Evolutionary conservation across 2,113 vertebrate genomes (phyloP).

Genomic region (Gymnobelideus leadbeateri): DNA sequence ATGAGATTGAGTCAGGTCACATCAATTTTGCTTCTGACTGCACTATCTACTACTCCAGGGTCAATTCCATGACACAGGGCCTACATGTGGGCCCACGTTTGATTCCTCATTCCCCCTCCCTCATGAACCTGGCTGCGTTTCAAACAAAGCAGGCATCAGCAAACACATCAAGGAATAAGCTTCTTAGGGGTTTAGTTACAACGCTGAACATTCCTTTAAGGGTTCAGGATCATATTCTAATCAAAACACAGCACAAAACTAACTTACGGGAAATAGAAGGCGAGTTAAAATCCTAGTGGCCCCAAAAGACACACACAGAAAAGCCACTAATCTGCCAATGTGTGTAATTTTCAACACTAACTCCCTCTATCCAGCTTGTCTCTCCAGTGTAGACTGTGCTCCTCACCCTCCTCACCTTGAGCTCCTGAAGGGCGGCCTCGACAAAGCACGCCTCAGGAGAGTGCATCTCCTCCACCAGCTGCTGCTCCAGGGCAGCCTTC

Average conservation of each 20-base stretch:
- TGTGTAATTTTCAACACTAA: neutral
- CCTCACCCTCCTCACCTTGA: constrained; percentile 87
- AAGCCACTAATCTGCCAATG: neutral
- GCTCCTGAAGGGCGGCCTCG: constrained; percentile 94
- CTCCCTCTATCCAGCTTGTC: neutral
- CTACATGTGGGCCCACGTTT: too few relatives aligned
- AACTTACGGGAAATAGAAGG: neutral
- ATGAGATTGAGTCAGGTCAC: neutral
- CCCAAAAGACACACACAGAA: neutral
- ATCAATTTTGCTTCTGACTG: neutral
- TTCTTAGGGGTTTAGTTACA: neutral
- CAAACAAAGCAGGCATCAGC: neutral
- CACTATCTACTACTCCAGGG: neutral
- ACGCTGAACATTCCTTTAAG: neutral
- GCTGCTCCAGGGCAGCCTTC: constrained; percentile 88
- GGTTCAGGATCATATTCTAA: neutral
- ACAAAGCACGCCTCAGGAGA: constrained; percentile 93
- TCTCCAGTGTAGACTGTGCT: neutral
- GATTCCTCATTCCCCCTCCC: neutral
- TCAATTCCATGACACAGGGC: neutral
- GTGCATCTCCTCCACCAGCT: constrained; percentile 92
- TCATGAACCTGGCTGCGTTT: neutral
- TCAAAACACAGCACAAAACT: neutral
- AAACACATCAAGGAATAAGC: neutral
- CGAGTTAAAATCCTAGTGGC: too few relatives aligned